Conservation (phyloP, 2,888 invertebrate species). For the Onchidella celtica region DNA sequence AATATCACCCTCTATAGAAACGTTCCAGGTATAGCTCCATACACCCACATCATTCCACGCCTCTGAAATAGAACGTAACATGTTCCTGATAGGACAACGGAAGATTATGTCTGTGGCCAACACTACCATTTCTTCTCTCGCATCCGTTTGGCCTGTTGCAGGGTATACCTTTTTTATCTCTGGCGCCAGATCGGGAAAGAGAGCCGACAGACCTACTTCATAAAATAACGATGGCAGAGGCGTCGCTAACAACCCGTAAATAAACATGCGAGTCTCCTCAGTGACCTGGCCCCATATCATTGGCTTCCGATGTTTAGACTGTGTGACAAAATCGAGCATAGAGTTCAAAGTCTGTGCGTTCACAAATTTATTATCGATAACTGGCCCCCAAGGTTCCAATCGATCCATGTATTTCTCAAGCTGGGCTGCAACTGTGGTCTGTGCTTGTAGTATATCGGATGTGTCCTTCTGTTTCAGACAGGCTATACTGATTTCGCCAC, state of each 20-base stretch:
- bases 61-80: constrained; percentile 52
- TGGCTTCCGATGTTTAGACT: constrained; percentile 57
- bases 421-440: not conserved
- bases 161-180: constrained; percentile 58
- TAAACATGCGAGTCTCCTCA: constrained; percentile 68
- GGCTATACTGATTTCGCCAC: not conserved
- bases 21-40: constrained; percentile 67
- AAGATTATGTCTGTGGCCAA: constrained; percentile 69
- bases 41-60: constrained; percentile 2
- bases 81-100: constrained; percentile 63
- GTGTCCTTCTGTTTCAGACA: not conserved
- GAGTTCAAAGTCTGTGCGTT: constrained; percentile 62
- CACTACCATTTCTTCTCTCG: constrained; percentile 52
- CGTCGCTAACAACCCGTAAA: constrained; percentile 65
- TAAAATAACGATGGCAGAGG: constrained; percentile 56
- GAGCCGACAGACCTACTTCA: constrained; percentile 56
- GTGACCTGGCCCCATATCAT: constrained; percentile 66
- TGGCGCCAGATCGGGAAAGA: constrained; percentile 57
- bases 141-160: constrained; percentile 54
- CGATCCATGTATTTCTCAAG: not conserved
- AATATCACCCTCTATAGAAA: constrained; percentile 64
- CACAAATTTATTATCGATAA: constrained; percentile 66
- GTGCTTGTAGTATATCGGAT: not conserved
- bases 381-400: constrained; percentile 33
- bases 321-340: constrained; percentile 49